Base-by-base conservation (phyloP, 2,888 invertebrate species). In the Prosopocoilus inquinatus region DNA sequence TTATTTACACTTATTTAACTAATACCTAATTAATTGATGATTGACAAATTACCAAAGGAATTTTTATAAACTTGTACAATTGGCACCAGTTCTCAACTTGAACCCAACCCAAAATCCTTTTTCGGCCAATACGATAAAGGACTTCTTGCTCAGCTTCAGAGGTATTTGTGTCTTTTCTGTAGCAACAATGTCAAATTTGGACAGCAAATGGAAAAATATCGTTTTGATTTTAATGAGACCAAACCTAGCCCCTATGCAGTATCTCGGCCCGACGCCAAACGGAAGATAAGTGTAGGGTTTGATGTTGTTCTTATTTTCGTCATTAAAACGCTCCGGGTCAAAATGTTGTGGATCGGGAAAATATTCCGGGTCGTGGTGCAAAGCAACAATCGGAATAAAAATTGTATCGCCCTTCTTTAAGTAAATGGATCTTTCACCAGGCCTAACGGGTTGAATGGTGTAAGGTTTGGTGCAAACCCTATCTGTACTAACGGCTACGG, bases 401-500 rank as follows among this genome's bases (percentile, higher is more conserved):
- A 81, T 47, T 0, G 60, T 50, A 11, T 65, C 65, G 1, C 76
- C 79, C 39, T 43, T 60, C 53, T 63, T 53, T 16, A 70, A 36
- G 47, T 55, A 41, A 5, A 69, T n/a, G 8, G 65, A 55, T 33
- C 34, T 35, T 51, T 70, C 68, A 44, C 58, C 51, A 8, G 58
- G 50, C 5, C 43, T 55, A 32, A 34, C 32, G 2, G 67, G 61
- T 50, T 62, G 50, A 43, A 76, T 50, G 52, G 64, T 79, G 57
- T 81, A 84, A 34, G 80, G 78, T 64, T 80, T 82, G 1, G 71
- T 66, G 59, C 84, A 84, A 0, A 71, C 20, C 16, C 84, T 76
- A 60, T 84, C 83, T 1, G 77, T 66, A 0, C 67, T 64, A 0
- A 73, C 50, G 0, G 68, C 78, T 0, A 81, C 72, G 0, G 82